Conservation (phyloP, 2,113 vertebrate genomes). For the Rhinogobius similis region DNA sequence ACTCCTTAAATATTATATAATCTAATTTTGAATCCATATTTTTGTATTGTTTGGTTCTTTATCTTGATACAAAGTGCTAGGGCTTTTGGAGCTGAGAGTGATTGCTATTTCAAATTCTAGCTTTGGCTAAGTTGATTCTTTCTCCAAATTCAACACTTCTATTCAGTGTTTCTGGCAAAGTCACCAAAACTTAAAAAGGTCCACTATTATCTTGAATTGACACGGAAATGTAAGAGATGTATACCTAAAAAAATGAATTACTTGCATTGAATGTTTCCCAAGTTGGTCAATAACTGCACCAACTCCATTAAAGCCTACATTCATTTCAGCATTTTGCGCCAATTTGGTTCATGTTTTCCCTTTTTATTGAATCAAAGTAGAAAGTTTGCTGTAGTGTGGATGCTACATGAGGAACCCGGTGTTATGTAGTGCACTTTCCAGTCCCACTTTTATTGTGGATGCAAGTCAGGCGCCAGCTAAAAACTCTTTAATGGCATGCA, state of each 20-base stretch:
- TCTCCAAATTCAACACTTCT: too few species aligned
- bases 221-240: too few species aligned
- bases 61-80: neutral
- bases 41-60: too few species aligned
- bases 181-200: too few species aligned
- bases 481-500: conserved; percentile 7
- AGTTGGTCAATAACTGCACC: too few species aligned
- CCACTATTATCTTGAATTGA: too few species aligned
- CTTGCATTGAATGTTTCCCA: too few species aligned
- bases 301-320: neutral
- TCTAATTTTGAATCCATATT: neutral
- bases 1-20: neutral
- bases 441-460: neutral
- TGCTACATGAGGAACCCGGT: neutral
- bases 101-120: too few species aligned
- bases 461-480: neutral
- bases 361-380: neutral
- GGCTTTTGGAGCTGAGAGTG: too few species aligned
- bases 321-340: neutral
- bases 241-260: too few species aligned
- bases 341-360: neutral
- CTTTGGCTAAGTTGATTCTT: too few species aligned
- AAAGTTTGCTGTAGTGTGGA: neutral
- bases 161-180: too few species aligned
- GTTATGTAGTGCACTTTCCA: neutral